phyloP scores from a whole-genome alignment of 2,888 invertebrate genomes.

The Napeogenes inachia region DNA sequence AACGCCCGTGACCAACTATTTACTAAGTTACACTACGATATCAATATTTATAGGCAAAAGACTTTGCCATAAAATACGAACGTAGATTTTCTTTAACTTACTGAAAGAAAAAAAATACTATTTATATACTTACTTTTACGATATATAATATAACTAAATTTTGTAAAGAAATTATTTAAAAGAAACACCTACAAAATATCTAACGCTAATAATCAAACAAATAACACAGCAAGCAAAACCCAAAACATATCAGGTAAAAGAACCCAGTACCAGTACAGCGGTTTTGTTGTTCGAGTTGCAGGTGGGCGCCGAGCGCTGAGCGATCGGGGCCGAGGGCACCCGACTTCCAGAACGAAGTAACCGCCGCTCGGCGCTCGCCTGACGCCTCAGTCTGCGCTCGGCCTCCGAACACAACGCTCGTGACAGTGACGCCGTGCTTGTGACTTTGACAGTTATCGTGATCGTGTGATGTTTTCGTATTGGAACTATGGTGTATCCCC shows the following conservation, averaged over 20 bases:
- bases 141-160: too few species aligned
- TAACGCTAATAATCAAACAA: too few species aligned
- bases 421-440: conserved; percentile 65
- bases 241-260: conserved; percentile 36
- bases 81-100: too few species aligned
- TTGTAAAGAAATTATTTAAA: too few species aligned
- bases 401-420: conserved; percentile 59
- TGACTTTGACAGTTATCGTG: conserved; percentile 76
- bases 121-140: too few species aligned
- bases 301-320: conserved; percentile 56
- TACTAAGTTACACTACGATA: conserved; percentile 5
- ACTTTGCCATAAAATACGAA: too few species aligned
- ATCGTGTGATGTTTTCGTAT: conserved; percentile 76
- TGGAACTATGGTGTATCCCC: conserved; percentile 77
- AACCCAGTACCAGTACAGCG: conserved; percentile 28
- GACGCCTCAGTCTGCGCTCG: conserved; percentile 68
- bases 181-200: too few species aligned
- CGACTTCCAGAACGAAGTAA: conserved; percentile 42
- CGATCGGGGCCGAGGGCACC: conserved; percentile 37
- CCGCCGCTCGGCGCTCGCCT: conserved; percentile 37
- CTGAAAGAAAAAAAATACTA: too few species aligned
- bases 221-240: not conserved
- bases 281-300: conserved; percentile 74
- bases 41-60: not conserved
- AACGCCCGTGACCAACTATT: conserved; percentile 31